Conservation (phyloP, 2,888 invertebrate species). For the Erebia aethiops region DNA sequence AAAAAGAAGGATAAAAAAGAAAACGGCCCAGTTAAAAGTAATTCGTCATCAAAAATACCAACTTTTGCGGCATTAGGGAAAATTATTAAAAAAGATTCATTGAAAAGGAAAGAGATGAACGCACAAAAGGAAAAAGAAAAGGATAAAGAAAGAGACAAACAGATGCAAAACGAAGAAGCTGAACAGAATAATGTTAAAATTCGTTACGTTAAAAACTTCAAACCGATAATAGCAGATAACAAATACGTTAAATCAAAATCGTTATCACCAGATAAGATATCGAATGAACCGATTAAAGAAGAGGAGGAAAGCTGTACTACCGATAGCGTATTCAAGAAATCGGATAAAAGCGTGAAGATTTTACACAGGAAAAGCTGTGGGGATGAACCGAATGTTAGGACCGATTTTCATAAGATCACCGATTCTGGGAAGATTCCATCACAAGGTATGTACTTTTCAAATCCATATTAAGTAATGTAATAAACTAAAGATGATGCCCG, state of each 20-base stretch:
- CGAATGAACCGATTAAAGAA: conserved; percentile 59
- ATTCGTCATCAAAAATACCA: conserved; percentile 76
- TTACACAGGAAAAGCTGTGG: conserved; percentile 77
- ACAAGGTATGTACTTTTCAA: conserved; percentile 60
- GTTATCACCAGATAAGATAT: conserved; percentile 66
- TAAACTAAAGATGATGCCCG: too few species aligned
- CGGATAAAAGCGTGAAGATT: conserved; percentile 43
- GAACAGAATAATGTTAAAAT: conserved; percentile 52
- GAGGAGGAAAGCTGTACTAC: conserved; percentile 47
- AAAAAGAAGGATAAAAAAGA: conserved; percentile 70
- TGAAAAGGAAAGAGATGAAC: conserved; percentile 61
- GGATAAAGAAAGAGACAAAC: conserved; percentile 32
- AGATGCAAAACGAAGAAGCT: conserved; percentile 47
- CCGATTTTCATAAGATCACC: conserved; percentile 63
- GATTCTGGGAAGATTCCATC: conserved; percentile 84
- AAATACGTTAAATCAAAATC: conserved; percentile 76
- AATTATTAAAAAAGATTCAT: conserved; percentile 78
- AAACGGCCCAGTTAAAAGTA: conserved; percentile 66
- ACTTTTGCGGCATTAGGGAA: conserved; percentile 78
- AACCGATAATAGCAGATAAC: conserved; percentile 62
- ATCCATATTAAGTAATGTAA: neutral
- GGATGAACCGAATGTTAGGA: conserved; percentile 67
- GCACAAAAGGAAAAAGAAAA: conserved; percentile 53
- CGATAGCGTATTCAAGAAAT: conserved; percentile 18
- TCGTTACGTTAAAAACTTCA: conserved; percentile 71